These are phyloP conservation scores for Gymnarchus niloticus DNA, from an alignment of 2,113 vertebrate species.

Conservation along the genomic window DNA sequence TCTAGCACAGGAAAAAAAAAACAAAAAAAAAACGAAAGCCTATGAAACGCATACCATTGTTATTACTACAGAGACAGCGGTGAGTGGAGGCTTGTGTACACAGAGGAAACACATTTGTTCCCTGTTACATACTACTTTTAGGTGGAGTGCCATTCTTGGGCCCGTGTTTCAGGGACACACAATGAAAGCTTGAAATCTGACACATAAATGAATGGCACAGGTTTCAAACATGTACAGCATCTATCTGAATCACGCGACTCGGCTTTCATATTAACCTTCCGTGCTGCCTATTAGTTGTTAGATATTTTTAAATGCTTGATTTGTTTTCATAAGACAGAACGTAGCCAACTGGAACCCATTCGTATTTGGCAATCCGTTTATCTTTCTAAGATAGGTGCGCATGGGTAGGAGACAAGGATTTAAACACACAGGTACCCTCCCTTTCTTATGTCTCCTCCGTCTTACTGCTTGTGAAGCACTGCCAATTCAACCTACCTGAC, in stretches of 20 bases:
- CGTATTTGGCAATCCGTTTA: neutral
- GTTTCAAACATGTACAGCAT: neutral
- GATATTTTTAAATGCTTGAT: neutral
- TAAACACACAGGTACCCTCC: neutral
- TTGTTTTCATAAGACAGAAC: neutral
- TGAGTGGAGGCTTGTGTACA: neutral
- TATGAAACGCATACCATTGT: too few relatives aligned
- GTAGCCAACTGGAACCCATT: neutral
- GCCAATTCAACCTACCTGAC: neutral
- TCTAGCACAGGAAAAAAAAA: neutral
- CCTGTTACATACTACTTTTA: neutral
- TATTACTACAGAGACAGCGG: neutral
- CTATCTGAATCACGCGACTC: neutral
- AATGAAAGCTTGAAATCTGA: neutral
- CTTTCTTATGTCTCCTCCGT: neutral
- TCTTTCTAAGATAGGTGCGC: neutral
- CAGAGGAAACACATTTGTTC: neutral
- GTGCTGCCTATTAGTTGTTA: neutral
- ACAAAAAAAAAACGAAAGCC: too few relatives aligned
- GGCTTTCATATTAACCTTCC: neutral
- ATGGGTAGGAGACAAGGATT: neutral
- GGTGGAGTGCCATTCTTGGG: neutral
- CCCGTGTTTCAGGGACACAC: neutral
- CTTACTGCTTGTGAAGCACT: neutral
- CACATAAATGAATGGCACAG: neutral